Base-by-base conservation (phyloP, 2,888 invertebrate genomes). In the Cantharis rustica region DNA sequence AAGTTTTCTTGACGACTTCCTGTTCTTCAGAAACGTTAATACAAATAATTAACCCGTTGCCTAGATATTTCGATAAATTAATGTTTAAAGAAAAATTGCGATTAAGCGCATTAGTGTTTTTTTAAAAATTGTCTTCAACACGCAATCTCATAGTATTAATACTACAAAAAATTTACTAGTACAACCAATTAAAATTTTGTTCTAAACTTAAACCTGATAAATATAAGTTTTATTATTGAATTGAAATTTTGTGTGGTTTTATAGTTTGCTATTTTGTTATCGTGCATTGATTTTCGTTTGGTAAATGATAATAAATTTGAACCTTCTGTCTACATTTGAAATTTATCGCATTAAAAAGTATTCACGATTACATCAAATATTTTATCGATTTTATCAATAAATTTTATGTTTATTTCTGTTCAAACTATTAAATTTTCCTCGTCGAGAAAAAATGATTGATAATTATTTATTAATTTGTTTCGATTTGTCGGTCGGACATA, bases 391-490 rank as follows among this genome's bases (percentile, higher is more conserved):
- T 47, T 47, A 47, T 47, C 47, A 47, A 47, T 47, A 47, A 47
- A 47, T 47, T 47, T 47, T 47, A 47, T 13, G n/a, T 5, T 47
- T 47, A 47, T 47, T 47, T 47, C 47, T n/a, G 47, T 47, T 47
- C 47, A 47, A 47, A 47, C 47, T 47, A 47, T 47, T n/a, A 47
- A 47, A 47, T 47, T 47, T 47, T 47, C 47, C 47, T 47, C n/a
- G 9, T 47, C n/a, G 5, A 47, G 47, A 47, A 47, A 47, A 76
- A 70, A 73, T 73, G 66, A 69, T 47, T 70, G n/a, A 13, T 69
- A 76, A 76, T 76, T 76, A 76, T 66, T 76, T 72, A 76, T 76
- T 76, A 26, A 76, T 20, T 10, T 20, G 20, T n/a, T 76, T 73
- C 73, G 76, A 76, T 76, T 71, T 61, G 73, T 15, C 47, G 10